Evolutionary conservation across 2,113 vertebrate genomes (phyloP).

Genomic region (Herpetotheres cachinnans): DNA sequence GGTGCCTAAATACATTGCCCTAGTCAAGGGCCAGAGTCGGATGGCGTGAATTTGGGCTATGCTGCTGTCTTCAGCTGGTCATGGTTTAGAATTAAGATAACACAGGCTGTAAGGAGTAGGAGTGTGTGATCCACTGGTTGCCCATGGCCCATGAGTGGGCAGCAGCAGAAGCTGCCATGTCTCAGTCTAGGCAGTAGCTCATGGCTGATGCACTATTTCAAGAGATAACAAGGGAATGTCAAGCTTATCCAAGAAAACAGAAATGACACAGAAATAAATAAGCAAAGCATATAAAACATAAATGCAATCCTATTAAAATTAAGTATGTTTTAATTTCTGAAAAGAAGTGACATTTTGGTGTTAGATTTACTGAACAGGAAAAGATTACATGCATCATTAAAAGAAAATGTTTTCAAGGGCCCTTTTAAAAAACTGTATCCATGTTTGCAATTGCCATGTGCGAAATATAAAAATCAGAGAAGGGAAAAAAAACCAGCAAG

Average conservation of each 20-base stretch:
- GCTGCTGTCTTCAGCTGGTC: neutral
- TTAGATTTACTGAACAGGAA: slow-evolving; percentile 45
- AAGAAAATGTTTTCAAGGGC: slow-evolving; percentile 62
- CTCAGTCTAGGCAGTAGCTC: slow-evolving; percentile 35
- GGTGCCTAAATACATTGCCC: neutral
- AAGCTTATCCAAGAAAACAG: slow-evolving; percentile 49
- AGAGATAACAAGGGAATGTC: slow-evolving; percentile 69
- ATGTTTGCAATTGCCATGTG: slow-evolving; percentile 67
- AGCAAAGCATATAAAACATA: slow-evolving; percentile 62
- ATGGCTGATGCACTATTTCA: slow-evolving; percentile 71
- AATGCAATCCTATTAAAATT: slow-evolving; percentile 73
- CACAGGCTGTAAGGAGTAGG: neutral
- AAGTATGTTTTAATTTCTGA: slow-evolving; percentile 59
- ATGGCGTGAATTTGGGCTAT: neutral
- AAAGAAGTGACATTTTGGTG: slow-evolving; percentile 62
- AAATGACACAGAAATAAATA: slow-evolving; percentile 63
- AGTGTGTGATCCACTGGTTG: neutral
- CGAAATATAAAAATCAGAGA: slow-evolving; percentile 70
- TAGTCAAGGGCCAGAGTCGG: neutral
- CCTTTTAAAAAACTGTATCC: neutral
- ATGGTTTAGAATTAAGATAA: neutral
- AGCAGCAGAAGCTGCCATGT: neutral
- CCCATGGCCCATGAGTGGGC: neutral
- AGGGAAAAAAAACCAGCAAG: neutral
- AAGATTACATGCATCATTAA: slow-evolving; percentile 67